These are phyloP conservation scores for Drosophila orena DNA, from an alignment of 1,140 invertebrate species.

Conservation along the genomic window DNA sequence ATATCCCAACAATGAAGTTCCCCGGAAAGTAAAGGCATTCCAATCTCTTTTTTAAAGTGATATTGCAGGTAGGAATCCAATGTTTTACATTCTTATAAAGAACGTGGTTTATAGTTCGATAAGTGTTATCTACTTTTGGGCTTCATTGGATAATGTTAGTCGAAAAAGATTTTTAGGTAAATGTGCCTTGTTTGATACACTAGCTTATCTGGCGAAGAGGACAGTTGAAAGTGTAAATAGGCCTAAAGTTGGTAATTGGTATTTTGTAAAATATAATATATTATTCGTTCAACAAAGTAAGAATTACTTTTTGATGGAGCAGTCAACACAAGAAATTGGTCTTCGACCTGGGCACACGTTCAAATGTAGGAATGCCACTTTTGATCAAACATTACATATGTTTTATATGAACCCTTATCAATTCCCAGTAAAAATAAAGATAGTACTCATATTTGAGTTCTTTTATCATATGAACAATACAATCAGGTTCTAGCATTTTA, in stretches of 20 bases:
- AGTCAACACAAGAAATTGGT: background rate
- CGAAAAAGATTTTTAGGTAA: background rate
- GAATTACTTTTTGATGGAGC: background rate
- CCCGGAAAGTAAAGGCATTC: background rate
- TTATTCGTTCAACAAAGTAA: background rate
- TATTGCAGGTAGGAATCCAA: background rate
- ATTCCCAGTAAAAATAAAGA: slow-evolving; percentile 42
- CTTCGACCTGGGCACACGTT: slow-evolving; percentile 9
- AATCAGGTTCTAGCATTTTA: slow-evolving; percentile 52
- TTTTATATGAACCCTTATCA: slow-evolving; percentile 51
- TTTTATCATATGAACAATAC: slow-evolving; percentile 37
- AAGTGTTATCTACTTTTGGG: slow-evolving; percentile 34
- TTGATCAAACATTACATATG: slow-evolving; percentile 43
- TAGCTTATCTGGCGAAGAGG: too few relatives aligned
- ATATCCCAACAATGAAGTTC: slow-evolving; percentile 9
- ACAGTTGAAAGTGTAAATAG: too few relatives aligned
- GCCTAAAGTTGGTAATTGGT: too few relatives aligned
- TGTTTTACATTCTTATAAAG: background rate
- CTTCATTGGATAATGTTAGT: background rate
- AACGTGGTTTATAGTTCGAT: background rate
- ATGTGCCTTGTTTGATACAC: too few relatives aligned
- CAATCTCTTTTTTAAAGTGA: background rate
- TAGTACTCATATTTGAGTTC: slow-evolving; percentile 18
- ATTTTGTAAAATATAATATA: too few relatives aligned
- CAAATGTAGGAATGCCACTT: slow-evolving; percentile 1